Conservation (phyloP, 92 coral and sea anemone species). For the Actinostola sp. region DNA sequence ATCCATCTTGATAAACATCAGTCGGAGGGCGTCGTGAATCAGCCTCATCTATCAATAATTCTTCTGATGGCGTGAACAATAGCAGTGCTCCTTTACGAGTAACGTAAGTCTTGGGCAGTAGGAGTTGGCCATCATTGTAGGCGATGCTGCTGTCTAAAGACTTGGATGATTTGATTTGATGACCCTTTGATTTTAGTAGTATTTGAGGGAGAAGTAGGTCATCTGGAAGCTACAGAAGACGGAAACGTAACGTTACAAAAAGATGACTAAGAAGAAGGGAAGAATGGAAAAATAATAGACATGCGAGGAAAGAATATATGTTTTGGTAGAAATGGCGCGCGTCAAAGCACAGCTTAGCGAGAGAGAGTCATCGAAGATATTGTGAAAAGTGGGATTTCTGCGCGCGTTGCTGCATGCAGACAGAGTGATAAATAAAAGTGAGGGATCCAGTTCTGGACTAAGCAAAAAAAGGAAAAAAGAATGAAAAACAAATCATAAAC, state of each 20-base stretch:
- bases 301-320: too few species aligned
- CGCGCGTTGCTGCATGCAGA: too few species aligned
- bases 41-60: constrained; percentile 41
- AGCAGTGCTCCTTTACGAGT: constrained; percentile 96
- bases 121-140: constrained; percentile 68
- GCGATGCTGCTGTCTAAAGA: constrained; percentile 42
- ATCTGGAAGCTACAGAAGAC: constrained; percentile 36
- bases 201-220: constrained; percentile 65
- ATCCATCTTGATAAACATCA: constrained; percentile 71
- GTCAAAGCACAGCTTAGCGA: too few species aligned
- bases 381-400: too few species aligned
- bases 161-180: constrained; percentile 54
- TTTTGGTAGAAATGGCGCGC: too few species aligned
- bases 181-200: constrained; percentile 21
- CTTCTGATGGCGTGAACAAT: constrained; percentile 82
- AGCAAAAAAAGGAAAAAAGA: too few species aligned
- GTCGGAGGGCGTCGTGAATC: constrained; percentile 16
- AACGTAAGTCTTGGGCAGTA: constrained; percentile 88
- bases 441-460: too few species aligned
- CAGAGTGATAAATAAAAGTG: too few species aligned
- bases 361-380: too few species aligned
- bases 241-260: neutral
- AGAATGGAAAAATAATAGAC: neutral
- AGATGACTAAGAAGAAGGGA: neutral
- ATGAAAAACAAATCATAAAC: too few species aligned